Percentiles rank a stretch among this genome's conserved stretches.
phyloP scores from a whole-genome alignment of 2,888 invertebrate genomes.

The Hydrotaea diabolus region DNA sequence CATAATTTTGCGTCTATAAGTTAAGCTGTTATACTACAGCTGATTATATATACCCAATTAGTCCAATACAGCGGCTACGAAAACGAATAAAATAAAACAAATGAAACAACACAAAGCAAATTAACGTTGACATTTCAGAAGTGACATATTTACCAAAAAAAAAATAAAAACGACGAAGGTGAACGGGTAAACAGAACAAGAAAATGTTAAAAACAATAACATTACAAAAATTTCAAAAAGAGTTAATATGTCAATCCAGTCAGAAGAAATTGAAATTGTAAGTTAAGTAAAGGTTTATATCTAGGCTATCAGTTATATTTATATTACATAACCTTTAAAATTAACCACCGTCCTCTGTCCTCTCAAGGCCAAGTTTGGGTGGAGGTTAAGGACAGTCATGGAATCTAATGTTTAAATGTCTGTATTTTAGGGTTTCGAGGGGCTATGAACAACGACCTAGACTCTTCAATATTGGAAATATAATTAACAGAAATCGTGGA shows the following conservation, averaged over 20 bases:
- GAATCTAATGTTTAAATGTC: neutral
- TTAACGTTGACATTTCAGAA: no score
- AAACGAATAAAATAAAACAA: no score
- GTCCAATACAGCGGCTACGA: no score
- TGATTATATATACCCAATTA: no score
- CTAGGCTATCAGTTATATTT: neutral
- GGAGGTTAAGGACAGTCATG: slow-evolving; percentile 14
- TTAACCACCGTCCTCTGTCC: no score
- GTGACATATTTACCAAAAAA: no score
- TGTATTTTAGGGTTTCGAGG: slow-evolving; percentile 33
- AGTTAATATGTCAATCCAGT: slow-evolving; percentile 34
- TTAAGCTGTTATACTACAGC: no score
- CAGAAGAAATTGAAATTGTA: slow-evolving; percentile 48
- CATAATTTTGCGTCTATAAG: no score
- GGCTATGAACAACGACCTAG: slow-evolving; percentile 70
- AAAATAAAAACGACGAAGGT: no score
- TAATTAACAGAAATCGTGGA: slow-evolving; percentile 83
- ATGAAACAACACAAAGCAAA: no score
- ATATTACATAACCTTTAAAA: slow-evolving; percentile 72
- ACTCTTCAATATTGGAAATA: slow-evolving; percentile 74
- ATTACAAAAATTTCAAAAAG: neutral
- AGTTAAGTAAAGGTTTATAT: slow-evolving; percentile 30
- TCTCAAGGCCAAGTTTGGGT: slow-evolving; percentile 55
- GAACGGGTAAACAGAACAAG: neutral
- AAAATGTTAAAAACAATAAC: slow-evolving; percentile 52